phyloP scores from a whole-genome alignment of 1,140 invertebrate genomes.

The Caenorhabditis tropicalis region DNA sequence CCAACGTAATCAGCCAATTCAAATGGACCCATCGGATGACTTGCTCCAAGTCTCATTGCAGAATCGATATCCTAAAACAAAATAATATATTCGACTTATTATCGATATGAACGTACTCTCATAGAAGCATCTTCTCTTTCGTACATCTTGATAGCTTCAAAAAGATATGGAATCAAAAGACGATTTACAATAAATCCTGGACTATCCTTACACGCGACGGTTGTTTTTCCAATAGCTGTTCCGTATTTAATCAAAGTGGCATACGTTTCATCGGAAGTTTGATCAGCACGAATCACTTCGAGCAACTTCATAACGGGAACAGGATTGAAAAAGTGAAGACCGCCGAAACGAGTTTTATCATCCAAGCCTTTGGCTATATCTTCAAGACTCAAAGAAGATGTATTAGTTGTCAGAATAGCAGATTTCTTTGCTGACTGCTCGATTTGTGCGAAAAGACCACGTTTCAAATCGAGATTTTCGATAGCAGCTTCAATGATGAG shows the following conservation, averaged over 20 bases:
- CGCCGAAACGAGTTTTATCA: constrained; percentile 78
- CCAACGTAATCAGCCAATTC: constrained; percentile 75
- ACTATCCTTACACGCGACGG: constrained; percentile 83
- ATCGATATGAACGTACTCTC: not conserved
- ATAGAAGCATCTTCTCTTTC: constrained; percentile 78
- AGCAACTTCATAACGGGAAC: constrained; percentile 87
- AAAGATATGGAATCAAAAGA: constrained; percentile 80
- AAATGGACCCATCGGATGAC: constrained; percentile 76
- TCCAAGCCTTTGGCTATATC: constrained; percentile 80
- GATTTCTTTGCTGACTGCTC: constrained; percentile 51
- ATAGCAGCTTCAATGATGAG: constrained; percentile 65
- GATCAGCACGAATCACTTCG: constrained; percentile 75
- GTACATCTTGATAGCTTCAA: constrained; percentile 80
- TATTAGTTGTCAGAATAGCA: constrained; percentile 82
- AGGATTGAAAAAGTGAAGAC: constrained; percentile 89
- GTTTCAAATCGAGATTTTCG: constrained; percentile 61
- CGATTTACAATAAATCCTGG: constrained; percentile 86
- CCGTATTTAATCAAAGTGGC: constrained; percentile 81
- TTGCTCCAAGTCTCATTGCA: constrained; percentile 75
- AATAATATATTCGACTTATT: not conserved
- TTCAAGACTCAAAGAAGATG: constrained; percentile 83
- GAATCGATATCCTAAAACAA: constrained; percentile 73
- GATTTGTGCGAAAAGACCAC: constrained; percentile 56
- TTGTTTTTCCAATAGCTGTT: constrained; percentile 81
- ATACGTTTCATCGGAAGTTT: constrained; percentile 82